Conservation (phyloP, 2,888 invertebrate species). For the Caenorhabditis auriculariae region DNA sequence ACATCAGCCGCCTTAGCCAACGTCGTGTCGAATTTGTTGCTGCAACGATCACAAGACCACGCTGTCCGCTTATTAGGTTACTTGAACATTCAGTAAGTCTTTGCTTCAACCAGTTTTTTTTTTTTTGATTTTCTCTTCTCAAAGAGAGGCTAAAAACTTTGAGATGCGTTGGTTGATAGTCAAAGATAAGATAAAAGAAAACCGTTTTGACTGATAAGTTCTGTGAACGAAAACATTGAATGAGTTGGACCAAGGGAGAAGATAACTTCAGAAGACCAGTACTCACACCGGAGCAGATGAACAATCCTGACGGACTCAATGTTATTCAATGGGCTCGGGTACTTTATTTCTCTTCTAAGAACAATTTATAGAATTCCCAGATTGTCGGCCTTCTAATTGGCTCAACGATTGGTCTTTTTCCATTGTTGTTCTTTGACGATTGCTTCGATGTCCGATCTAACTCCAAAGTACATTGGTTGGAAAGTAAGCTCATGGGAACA, state of each 20-base stretch:
- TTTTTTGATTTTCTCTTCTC: too few species aligned
- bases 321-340: slow-evolving; percentile 1
- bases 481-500: too few species aligned
- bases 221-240: neutral
- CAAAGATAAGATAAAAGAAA: too few species aligned
- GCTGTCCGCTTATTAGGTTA: too few species aligned
- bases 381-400: slow-evolving; percentile 8
- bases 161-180: too few species aligned
- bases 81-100: too few species aligned
- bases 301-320: slow-evolving; percentile 2
- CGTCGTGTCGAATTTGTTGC: slow-evolving; percentile 5
- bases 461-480: too few species aligned
- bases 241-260: neutral
- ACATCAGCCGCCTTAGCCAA: slow-evolving; percentile 3
- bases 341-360: too few species aligned
- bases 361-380: too few species aligned
- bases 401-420: slow-evolving; percentile 2
- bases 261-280: slow-evolving; percentile 6
- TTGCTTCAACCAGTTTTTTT: too few species aligned
- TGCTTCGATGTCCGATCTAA: too few species aligned
- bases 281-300: slow-evolving; percentile 11
- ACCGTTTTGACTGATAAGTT: neutral
- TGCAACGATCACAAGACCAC: neutral
- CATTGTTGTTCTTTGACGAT: slow-evolving; percentile 4
- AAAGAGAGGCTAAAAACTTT: too few species aligned